Evolutionary conservation across 2,888 invertebrate genomes (phyloP).

Genomic region (Meloe dianella): DNA sequence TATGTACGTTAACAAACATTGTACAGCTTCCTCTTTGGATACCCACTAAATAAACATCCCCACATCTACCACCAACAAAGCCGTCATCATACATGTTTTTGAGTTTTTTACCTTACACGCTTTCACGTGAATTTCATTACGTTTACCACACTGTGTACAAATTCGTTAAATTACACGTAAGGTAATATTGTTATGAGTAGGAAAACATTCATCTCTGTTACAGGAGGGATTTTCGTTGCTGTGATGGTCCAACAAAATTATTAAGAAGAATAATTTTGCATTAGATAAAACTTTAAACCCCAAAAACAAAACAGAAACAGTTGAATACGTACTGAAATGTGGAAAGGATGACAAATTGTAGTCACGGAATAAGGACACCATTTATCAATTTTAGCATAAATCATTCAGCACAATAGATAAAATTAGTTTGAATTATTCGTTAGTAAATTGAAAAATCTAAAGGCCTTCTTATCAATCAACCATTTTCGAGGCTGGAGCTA

Average conservation of each 20-base stretch:
- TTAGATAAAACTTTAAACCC: background rate
- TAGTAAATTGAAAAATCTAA: background rate
- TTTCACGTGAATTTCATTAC: slow-evolving; percentile 11
- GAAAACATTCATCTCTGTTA: background rate
- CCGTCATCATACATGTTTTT: slow-evolving; percentile 10
- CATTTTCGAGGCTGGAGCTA: too few species aligned
- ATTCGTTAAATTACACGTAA: slow-evolving; percentile 14
- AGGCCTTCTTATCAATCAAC: background rate
- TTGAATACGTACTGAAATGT: background rate
- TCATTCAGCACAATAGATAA: background rate
- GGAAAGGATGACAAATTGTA: background rate
- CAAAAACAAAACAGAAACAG: background rate
- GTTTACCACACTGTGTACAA: background rate
- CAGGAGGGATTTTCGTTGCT: background rate
- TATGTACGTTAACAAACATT: slow-evolving; percentile 16
- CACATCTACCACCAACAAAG: background rate
- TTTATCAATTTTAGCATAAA: too few species aligned
- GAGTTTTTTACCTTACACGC: slow-evolving; percentile 11
- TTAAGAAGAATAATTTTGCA: background rate
- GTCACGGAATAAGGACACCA: background rate
- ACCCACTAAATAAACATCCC: slow-evolving; percentile 14
- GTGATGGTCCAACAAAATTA: background rate
- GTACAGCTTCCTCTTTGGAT: slow-evolving; percentile 9
- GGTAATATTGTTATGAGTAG: background rate
- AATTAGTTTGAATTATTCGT: background rate